Evolutionary conservation across 2,888 invertebrate species (phyloP).

Genomic region (Halictus ligatus): DNA sequence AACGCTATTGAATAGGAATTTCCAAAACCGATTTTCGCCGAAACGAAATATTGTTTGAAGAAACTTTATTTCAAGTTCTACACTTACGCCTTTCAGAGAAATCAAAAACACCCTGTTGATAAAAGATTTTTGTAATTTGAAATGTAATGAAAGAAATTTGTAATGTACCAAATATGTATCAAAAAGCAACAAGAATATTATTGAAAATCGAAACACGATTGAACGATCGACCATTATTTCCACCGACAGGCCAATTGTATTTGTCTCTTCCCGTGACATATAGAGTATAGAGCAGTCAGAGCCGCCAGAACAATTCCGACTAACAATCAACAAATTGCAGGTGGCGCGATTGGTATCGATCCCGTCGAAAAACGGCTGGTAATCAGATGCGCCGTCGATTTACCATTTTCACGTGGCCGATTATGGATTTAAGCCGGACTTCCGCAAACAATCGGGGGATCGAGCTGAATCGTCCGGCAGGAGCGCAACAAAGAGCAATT

Average conservation of each 20-base stretch:
- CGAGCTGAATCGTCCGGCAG: conserved; percentile 27
- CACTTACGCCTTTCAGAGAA: background rate
- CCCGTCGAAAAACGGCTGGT: background rate
- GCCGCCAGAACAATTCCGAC: background rate
- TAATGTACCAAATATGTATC: background rate
- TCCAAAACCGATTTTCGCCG: background rate
- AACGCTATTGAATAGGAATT: no score
- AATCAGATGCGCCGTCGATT: conserved; percentile 25
- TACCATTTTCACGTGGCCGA: conserved; percentile 35
- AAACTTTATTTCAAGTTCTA: background rate
- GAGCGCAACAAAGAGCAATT: conserved; percentile 40
- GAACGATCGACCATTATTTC: background rate
- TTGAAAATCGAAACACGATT: background rate
- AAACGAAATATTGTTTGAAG: background rate
- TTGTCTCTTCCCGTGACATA: background rate
- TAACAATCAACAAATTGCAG: background rate
- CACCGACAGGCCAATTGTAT: background rate
- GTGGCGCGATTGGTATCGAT: background rate
- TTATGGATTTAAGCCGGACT: conserved; percentile 39
- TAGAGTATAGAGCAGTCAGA: background rate
- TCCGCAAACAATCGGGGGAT: conserved; percentile 29
- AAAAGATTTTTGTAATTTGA: no score
- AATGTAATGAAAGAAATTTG: no score
- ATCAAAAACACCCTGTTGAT: background rate
- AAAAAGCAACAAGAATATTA: background rate